Conservation (phyloP, 37 sponge, comb jelly and placozoan genomes). For the Lycopodina hypogea region DNA sequence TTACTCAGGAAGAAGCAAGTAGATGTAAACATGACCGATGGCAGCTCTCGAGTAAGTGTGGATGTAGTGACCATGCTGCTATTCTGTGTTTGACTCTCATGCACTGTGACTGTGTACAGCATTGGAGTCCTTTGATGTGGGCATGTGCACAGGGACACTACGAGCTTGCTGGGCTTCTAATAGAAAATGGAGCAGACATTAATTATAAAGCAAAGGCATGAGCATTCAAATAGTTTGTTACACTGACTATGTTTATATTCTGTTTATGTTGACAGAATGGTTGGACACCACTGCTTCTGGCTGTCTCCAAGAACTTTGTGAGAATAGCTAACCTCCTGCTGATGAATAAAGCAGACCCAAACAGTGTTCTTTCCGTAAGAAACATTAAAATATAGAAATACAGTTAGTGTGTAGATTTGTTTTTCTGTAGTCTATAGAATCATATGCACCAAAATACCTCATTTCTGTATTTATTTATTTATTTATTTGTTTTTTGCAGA, state of each 20-base stretch:
- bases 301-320: neutral
- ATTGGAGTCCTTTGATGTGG: conserved; percentile 26
- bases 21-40: conserved; percentile 9
- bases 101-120: neutral
- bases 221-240: neutral
- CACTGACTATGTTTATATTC: neutral
- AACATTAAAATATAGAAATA: neutral
- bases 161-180: neutral
- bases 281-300: conserved; percentile 9
- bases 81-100: no score
- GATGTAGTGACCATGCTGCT: no score
- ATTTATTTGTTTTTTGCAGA: neutral
- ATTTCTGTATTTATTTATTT: neutral
- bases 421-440: no score
- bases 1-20: neutral
- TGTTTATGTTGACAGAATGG: neutral
- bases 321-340: neutral
- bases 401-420: no score
- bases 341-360: neutral
- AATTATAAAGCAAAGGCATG: neutral
- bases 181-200: conserved; percentile 1
- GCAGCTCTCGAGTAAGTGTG: no score
- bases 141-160: conserved; percentile 3
- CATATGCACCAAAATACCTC: no score
- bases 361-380: neutral